phyloP scores from a whole-genome alignment of 2,113 vertebrate species.

The Syrmaticus mikado region DNA sequence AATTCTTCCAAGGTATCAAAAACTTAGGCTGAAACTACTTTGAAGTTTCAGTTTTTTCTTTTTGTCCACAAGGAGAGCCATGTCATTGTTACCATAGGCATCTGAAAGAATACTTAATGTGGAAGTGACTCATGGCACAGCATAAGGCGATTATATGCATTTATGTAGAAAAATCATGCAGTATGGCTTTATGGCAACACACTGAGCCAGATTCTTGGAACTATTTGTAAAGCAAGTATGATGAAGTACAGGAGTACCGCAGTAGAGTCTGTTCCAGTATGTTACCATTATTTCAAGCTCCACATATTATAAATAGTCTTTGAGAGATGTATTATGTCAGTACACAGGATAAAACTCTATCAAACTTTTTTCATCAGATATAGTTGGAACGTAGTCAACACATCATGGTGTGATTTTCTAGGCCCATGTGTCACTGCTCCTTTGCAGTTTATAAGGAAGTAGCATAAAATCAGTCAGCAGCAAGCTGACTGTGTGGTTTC shows the following conservation, averaged over 20 bases:
- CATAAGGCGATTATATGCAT: constrained; percentile 52
- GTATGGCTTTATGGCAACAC: constrained; percentile 34
- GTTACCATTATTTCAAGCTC: constrained; percentile 22
- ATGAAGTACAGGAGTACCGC: constrained; percentile 34
- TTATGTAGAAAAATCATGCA: constrained; percentile 39
- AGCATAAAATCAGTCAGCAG: background rate
- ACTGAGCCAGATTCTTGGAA: constrained; percentile 51
- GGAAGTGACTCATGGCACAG: constrained; percentile 57
- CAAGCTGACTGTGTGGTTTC: background rate
- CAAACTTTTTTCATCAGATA: background rate
- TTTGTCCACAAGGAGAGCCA: background rate
- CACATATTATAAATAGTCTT: constrained; percentile 1
- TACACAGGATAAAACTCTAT: background rate
- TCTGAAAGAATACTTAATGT: constrained; percentile 43
- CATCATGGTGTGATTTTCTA: background rate
- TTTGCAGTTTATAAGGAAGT: background rate
- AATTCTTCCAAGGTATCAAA: constrained; percentile 29
- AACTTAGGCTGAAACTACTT: constrained; percentile 33
- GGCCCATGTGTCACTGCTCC: background rate
- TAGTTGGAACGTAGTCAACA: background rate
- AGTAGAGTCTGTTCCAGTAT: constrained; percentile 21
- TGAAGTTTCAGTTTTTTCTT: constrained; percentile 11
- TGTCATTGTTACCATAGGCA: constrained; percentile 26
- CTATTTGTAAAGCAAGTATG: constrained; percentile 46
- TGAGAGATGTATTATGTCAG: background rate